A percentile compares a stretch with the other conserved stretches of the same genome.
These are phyloP conservation scores for Malurus elegans DNA, from an alignment of 2,113 vertebrate genomes.

Conservation along the genomic window DNA sequence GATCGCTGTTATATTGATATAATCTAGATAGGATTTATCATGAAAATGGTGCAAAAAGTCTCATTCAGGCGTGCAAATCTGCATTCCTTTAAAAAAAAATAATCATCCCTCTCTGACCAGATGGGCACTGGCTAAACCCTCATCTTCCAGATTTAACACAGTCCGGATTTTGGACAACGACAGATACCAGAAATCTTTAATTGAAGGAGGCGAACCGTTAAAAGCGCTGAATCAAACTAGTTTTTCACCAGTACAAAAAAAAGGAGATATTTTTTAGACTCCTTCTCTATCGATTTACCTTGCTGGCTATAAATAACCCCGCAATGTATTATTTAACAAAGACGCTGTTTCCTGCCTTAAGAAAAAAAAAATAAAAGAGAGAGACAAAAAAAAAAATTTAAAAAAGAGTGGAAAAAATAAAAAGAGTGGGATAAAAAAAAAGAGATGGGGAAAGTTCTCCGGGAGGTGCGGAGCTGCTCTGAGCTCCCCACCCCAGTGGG, in stretches of 20 bases:
- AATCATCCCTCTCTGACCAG: conserved; percentile 47
- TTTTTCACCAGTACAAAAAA: not conserved
- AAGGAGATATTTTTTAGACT: not conserved
- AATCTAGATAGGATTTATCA: conserved; percentile 20
- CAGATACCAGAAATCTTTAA: conserved; percentile 37
- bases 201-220: conserved; percentile 28
- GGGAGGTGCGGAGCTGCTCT: not conserved
- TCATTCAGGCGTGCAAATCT: conserved; percentile 42
- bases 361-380: not conserved
- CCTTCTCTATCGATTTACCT: conserved; percentile 41
- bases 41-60: conserved; percentile 56
- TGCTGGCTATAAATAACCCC: conserved; percentile 37
- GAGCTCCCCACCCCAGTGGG: not conserved
- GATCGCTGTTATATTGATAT: conserved; percentile 41
- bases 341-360: not conserved
- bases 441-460: not conserved
- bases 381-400: not conserved
- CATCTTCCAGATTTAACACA: conserved; percentile 52
- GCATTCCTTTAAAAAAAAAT: conserved; percentile 33
- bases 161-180: conserved; percentile 46
- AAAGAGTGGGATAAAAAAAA: not conserved
- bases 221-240: conserved; percentile 9
- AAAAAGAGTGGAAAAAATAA: not conserved
- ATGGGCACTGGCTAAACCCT: conserved; percentile 58
- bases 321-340: conserved; percentile 43